A percentile compares a stretch with the other conserved stretches of the same genome.
These are phyloP conservation scores for Pocillopora meandrina DNA, from an alignment of 92 coral and sea anemone genomes.

Conservation along the genomic window DNA sequence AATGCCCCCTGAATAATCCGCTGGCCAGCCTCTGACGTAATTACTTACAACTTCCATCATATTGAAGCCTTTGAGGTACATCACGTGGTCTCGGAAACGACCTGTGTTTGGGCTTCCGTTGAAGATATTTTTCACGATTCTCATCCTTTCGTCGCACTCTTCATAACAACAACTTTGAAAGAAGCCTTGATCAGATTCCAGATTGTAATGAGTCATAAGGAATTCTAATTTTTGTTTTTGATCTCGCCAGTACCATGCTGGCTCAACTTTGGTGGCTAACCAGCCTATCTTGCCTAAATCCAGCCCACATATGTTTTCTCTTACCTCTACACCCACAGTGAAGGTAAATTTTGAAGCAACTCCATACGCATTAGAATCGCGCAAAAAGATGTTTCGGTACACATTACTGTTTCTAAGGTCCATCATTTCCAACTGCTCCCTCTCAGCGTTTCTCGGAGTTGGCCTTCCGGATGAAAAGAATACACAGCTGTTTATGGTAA, in stretches of 20 bases:
- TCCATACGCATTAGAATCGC: constrained; percentile 17
- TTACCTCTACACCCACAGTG: constrained; percentile 12
- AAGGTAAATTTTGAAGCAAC: neutral
- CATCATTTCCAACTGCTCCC: constrained; percentile 14
- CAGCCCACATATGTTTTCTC: constrained; percentile 39
- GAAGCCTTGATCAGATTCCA: constrained; percentile 51
- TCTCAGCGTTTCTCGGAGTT: neutral
- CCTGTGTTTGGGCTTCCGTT: constrained; percentile 12
- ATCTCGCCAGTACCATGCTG: constrained; percentile 3
- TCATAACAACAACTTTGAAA: constrained; percentile 50
- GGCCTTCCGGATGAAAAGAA: constrained; percentile 33
- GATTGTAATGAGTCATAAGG: constrained; percentile 38
- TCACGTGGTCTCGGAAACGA: constrained; percentile 46
- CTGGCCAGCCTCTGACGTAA: constrained; percentile 66
- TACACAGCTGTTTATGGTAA: neutral
- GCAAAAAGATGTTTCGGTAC: constrained; percentile 21
- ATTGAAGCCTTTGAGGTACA: constrained; percentile 61
- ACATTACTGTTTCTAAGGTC: constrained; percentile 10
- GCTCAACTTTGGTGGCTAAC: constrained; percentile 30
- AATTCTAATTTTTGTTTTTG: neutral
- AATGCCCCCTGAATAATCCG: constrained; percentile 40
- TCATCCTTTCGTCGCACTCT: constrained; percentile 33
- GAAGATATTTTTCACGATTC: constrained; percentile 17
- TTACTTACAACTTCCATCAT: constrained; percentile 27
- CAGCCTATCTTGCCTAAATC: constrained; percentile 36